Conservation (phyloP, 2,888 invertebrate species). For the Eremobia ochroleuca region DNA sequence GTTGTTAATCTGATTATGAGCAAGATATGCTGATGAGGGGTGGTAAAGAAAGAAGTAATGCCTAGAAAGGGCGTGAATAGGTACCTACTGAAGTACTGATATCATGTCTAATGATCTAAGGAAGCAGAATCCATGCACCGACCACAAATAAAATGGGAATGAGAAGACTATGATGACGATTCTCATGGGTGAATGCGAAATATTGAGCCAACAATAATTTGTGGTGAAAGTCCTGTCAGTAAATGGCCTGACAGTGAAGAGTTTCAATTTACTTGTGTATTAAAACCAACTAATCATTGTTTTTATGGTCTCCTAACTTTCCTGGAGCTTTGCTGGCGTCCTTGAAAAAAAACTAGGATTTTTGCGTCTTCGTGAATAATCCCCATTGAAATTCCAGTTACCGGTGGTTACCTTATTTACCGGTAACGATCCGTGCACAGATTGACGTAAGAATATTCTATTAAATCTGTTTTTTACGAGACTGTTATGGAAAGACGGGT, state of each 20-base stretch:
- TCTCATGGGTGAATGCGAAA: not conserved
- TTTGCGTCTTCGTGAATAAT: not conserved
- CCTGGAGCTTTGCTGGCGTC: not conserved
- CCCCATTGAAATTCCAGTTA: not conserved
- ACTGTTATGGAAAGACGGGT: conserved; percentile 34
- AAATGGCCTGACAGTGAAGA: not conserved
- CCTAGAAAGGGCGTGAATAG: not conserved
- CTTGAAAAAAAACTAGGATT: not conserved
- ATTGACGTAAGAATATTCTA: conserved; percentile 29
- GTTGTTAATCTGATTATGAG: conserved; percentile 32
- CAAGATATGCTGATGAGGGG: not conserved
- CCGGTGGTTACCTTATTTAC: conserved; percentile 14
- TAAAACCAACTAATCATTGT: not conserved
- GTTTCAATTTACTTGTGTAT: not conserved
- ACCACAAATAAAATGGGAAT: not conserved
- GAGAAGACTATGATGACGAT: not conserved
- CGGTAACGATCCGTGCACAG: not conserved
- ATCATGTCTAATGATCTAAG: not conserved
- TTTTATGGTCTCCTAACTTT: not conserved
- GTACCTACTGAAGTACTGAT: not conserved
- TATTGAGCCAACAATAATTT: not conserved
- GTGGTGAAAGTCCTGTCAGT: not conserved
- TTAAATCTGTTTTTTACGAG: conserved; percentile 29
- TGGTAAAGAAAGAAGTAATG: not conserved
- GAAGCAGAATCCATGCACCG: not conserved